Percentiles rank a stretch among this genome's conserved stretches.
phyloP scores from a whole-genome alignment of 1,140 invertebrate genomes.

The Phymastichus coffea region DNA sequence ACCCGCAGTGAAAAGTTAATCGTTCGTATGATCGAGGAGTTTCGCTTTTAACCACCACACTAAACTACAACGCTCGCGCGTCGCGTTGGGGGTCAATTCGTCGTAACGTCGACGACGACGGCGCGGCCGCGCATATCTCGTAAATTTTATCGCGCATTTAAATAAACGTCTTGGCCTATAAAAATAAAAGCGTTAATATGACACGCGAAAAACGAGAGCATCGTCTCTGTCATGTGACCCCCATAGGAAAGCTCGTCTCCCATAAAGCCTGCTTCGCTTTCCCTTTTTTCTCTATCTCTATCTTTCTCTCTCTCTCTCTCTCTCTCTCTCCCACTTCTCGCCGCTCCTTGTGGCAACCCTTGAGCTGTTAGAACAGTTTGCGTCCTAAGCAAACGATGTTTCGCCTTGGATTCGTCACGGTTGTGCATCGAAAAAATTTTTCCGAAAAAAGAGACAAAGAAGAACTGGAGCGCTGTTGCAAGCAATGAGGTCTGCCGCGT shows the following conservation, averaged over 20 bases:
- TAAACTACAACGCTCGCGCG: background rate
- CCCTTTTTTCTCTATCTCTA: conserved; percentile 34
- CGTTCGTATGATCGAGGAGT: conserved; percentile 17
- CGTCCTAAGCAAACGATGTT: no score
- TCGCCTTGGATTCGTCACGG: conserved; percentile 44
- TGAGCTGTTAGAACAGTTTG: no score
- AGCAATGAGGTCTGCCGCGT: no score
- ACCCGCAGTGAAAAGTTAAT: conserved; percentile 27
- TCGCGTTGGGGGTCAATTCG: conserved; percentile 20
- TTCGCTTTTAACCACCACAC: no score
- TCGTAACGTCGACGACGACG: conserved; percentile 13
- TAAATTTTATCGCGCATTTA: conserved; percentile 29
- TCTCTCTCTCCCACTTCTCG: no score
- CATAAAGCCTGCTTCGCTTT: conserved; percentile 29
- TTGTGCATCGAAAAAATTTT: no score
- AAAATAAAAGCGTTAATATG: conserved; percentile 30
- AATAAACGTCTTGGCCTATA: conserved; percentile 30
- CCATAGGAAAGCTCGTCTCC: conserved; percentile 27
- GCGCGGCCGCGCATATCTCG: conserved; percentile 18
- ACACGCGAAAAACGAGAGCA: conserved; percentile 12
- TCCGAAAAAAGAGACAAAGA: no score
- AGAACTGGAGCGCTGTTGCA: no score
- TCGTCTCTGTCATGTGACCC: conserved; percentile 18
- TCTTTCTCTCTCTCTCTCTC: no score
- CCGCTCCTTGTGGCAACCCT: no score